Evolutionary conservation across 1,140 invertebrate genomes (phyloP), one percentile per base, ranked within the genome.

Genomic region (Danaus melanippus): DNA sequence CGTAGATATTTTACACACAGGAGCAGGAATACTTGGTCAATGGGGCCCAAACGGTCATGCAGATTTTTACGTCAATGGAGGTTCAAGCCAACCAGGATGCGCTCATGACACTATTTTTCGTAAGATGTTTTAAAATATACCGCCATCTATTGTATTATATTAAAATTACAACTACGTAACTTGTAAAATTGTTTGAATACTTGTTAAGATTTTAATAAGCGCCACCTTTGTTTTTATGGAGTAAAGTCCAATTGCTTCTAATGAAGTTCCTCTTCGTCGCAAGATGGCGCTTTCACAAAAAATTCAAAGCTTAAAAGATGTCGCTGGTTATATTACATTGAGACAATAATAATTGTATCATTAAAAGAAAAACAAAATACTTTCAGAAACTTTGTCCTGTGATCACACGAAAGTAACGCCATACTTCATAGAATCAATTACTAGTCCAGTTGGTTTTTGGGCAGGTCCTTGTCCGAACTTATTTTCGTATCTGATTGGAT

Each of bases 1-100:
- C 78, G 95, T 97, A 12, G 95, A 97, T 79, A 91, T 96, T 15
- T 89, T 97, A 47, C 96, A 97, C 75, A 96, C 96, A 0, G 95
- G 95, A 40, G 94, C 94, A 0, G 94, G 94, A 0, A 93, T 95
- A 49, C 86, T 95, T 11, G 93, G 93, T 0, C 93, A 95, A 71
- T 95, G 93, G 93, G 93, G 94, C 2, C 93, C 93, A 1, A 95
- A 92, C 66, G 95, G 95, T 0, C 95, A 96, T 75, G 94, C 94
- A 9, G 95, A 97, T 77, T 97, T 96, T 81, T 96, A 96, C 82
- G 93, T 96, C 17, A 96, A 97, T 74, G 95, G 95, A 9, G 95
- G 95, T 40, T 94, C 93, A 43, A 92, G 93, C 66, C 95, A 97
- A 68, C 95, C 95, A 2, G 95, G 94, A 48, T 97, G 95, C 71